phyloP scores from a whole-genome alignment of 2,888 invertebrate genomes.

The Drosophila histrio region DNA sequence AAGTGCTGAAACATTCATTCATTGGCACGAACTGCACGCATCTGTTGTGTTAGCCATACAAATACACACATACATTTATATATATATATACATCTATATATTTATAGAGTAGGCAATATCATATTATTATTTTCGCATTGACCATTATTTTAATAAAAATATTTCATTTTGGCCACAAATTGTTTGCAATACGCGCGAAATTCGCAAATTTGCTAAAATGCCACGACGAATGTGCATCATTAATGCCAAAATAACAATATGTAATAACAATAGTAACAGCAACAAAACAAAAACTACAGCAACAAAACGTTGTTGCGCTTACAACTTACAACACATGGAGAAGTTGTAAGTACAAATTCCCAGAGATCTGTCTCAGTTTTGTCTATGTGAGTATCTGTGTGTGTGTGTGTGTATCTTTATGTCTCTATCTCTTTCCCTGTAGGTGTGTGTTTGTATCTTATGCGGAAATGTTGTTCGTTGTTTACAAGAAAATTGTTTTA shows the following conservation, averaged over 20 bases:
- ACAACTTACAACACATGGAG: slow-evolving; percentile 41
- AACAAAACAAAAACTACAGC: background rate
- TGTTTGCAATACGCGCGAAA: background rate
- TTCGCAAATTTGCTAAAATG: slow-evolving; percentile 2
- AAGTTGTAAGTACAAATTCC: slow-evolving; percentile 48
- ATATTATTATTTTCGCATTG: slow-evolving; percentile 15
- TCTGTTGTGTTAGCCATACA: slow-evolving; percentile 50
- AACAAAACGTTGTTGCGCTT: slow-evolving; percentile 12
- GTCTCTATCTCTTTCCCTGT: background rate
- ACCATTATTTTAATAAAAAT: slow-evolving; percentile 14
- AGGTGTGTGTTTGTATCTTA: slow-evolving; percentile 16
- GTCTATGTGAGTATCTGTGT: background rate
- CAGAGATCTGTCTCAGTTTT: slow-evolving; percentile 37
- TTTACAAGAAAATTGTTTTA: slow-evolving; percentile 64
- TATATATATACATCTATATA: background rate
- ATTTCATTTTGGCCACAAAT: slow-evolving; percentile 1
- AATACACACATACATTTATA: background rate
- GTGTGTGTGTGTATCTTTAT: background rate
- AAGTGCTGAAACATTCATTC: slow-evolving; percentile 66
- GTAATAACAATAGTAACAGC: slow-evolving; percentile 3
- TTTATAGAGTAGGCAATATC: background rate
- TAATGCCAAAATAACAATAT: slow-evolving; percentile 15
- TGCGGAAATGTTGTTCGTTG: slow-evolving; percentile 60
- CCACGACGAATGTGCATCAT: slow-evolving; percentile 15
- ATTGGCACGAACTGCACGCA: slow-evolving; percentile 69